Evolutionary conservation across 2,113 vertebrate genomes (phyloP), one percentile per base, ranked within the genome.

Genomic region (Oxyura jamaicensis): DNA sequence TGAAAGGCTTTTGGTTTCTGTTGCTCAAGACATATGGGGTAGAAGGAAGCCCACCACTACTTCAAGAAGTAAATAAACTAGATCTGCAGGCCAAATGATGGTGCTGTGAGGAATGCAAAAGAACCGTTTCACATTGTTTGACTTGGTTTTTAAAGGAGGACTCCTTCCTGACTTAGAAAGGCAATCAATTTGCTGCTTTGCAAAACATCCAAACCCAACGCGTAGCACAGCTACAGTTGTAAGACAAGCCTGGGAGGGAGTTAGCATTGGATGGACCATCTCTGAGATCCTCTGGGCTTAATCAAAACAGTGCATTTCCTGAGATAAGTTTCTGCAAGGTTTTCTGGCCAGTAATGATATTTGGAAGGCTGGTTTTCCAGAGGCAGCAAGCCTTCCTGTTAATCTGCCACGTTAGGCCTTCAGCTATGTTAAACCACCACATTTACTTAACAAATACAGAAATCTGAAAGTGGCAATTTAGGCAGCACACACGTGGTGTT

Each of bases 181-280:
- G 13, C 53, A 23, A 22, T 44, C 13, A 59, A 3, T 21, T 59
- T 0, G 0, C 23, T 76, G 63, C 33, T 65, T 66, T 67, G 42
- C 39, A 18, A 36, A 42, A 29, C 17, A 22, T 18, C 11, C 25
- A 12, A 0, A 0, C 69, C 25, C 13, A 39, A 26, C 33, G 29
- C 15, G 10, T 39, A 7, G 33, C 56, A 10, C 46, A 58, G 7
- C 31, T 53, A 60, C 65, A 84, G 41, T 44, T 89, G 11, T 52
- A 46, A 33, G 39, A 23, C 7, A 31, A 31, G 35, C 0, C 2
- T 39, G 13, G 53, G 28, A 60, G 62, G 23, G 28, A 21, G 19
- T 25, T 23, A 7, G 3, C 5, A 73, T 26, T 69, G 12, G 6
- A 2, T 29, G 20, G 29, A 39, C 29, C 4, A 6, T 56, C 21